Evolutionary conservation across 2,888 invertebrate genomes (phyloP).

Genomic region (Agrotis clavis): DNA sequence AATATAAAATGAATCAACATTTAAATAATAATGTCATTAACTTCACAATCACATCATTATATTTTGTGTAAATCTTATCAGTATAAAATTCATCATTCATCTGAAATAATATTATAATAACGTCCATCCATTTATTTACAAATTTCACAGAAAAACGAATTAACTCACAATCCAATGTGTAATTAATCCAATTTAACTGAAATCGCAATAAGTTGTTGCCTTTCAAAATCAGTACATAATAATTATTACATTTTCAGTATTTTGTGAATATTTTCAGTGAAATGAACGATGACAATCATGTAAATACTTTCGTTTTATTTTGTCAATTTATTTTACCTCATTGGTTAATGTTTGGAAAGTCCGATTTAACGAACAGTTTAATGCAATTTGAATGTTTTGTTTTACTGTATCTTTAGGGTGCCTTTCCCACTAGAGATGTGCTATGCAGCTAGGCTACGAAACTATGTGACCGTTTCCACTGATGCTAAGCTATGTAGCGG

Average conservation of each 20-base stretch:
- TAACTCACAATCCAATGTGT: slow-evolving; percentile 11
- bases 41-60: neutral
- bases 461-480: too few species aligned
- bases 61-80: slow-evolving; percentile 4
- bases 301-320: slow-evolving; percentile 16
- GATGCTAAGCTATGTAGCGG: too few species aligned
- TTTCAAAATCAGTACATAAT: slow-evolving; percentile 10
- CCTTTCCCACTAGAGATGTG: too few species aligned
- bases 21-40: neutral
- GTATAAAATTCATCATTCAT: slow-evolving; percentile 8
- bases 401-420: neutral
- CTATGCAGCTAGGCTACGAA: too few species aligned
- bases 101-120: slow-evolving; percentile 8
- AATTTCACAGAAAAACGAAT: slow-evolving; percentile 17
- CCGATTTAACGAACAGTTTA: neutral
- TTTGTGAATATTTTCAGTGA: slow-evolving; percentile 10
- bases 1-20: too few species aligned
- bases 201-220: slow-evolving; percentile 21
- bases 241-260: slow-evolving; percentile 23
- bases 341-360: neutral
- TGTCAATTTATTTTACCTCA: slow-evolving; percentile 9
- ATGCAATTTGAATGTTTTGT: slow-evolving; percentile 1
- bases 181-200: slow-evolving; percentile 36
- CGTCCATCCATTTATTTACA: slow-evolving; percentile 27
- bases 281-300: slow-evolving; percentile 8